Base-by-base conservation (phyloP, 1,140 invertebrate species). In the Ostrea denselamellosa region DNA sequence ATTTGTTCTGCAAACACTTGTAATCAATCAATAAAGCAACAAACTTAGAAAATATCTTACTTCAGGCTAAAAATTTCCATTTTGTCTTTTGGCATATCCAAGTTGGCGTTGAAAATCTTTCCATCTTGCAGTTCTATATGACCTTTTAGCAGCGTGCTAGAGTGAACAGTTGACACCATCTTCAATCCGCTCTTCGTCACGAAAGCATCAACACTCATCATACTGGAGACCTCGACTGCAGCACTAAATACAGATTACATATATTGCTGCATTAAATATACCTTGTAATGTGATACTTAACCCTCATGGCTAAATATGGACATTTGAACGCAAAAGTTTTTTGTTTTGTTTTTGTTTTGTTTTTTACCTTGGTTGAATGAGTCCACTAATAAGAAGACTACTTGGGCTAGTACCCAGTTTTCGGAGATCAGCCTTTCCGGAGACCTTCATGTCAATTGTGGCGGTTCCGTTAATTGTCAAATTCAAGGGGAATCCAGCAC, bases 401-500 rank as follows among this genome's bases (percentile, higher is more conserved):
- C 88, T 86, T 5, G 92, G 90, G 65, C 96, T 94, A 34, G 96
- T 95, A 68, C 89, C 52, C n/a, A 92, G 81, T 83, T 92, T 91
- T 22, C 92, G 86, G n/a, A 99, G 95, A 92, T 98, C 96, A 87
- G 97, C 96, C 93, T 96, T 96, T 90, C 93, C 96, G 34, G 93
- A 96, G 91, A 98, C 95, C 71, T 97, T 97, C 0, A 98, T 95
- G 91, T 97, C 97, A 14, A 98, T 96, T 19, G 97, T 97, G 17
- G 97, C 97, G 2, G 98, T 98, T 51, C 97, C 98, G 93, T 98
- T 96, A 0, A 98, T 95, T 88, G 97, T 97, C 86, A 99, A 96
- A 53, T 97, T 97, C 34, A 99, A 94, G 0, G 98, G 98, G 22
- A 99, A 93, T 19, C 98, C 98, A 82, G 96, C 96, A 2, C 96